Conservation (phyloP, 1,140 invertebrate genomes). For the Chelonus insularis region DNA sequence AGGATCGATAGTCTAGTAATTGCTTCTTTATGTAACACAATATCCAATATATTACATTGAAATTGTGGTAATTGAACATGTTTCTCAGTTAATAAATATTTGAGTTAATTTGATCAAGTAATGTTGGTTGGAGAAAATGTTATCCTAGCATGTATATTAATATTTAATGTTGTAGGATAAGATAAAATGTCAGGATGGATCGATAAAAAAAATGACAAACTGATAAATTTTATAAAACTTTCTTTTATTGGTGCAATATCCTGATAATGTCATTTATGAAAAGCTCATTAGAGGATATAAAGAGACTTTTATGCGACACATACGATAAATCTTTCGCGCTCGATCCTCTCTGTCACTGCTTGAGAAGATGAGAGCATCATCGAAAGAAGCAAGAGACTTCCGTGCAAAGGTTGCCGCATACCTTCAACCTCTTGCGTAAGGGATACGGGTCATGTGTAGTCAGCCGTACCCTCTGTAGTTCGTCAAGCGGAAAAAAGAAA, state of each 20-base stretch:
- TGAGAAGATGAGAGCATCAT: constrained; percentile 3
- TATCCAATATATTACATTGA: too few relatives aligned
- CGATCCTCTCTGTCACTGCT: constrained; percentile 1
- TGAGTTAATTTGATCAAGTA: too few relatives aligned
- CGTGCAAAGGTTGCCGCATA: constrained; percentile 1
- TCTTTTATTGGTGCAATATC: neutral
- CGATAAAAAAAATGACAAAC: too few relatives aligned
- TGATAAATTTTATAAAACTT: too few relatives aligned
- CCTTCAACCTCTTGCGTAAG: neutral
- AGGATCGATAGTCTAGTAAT: too few relatives aligned
- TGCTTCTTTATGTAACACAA: too few relatives aligned
- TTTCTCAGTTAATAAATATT: too few relatives aligned
- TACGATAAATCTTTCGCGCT: constrained; percentile 18
- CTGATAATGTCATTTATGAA: constrained; percentile 12
- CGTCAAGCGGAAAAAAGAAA: neutral
- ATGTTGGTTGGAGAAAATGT: too few relatives aligned
- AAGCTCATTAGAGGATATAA: constrained; percentile 11
- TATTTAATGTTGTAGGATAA: too few relatives aligned
- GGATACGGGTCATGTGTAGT: constrained; percentile 9
- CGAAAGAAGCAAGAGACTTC: neutral
- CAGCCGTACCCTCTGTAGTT: neutral
- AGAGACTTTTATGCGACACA: constrained; percentile 3
- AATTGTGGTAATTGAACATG: too few relatives aligned
- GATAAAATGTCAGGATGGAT: too few relatives aligned
- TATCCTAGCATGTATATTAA: too few relatives aligned